Percentiles rank a stretch among this genome's conserved stretches.
Evolutionary conservation across 2,113 vertebrate genomes (phyloP).

Genomic region (Vicugna pacos): DNA sequence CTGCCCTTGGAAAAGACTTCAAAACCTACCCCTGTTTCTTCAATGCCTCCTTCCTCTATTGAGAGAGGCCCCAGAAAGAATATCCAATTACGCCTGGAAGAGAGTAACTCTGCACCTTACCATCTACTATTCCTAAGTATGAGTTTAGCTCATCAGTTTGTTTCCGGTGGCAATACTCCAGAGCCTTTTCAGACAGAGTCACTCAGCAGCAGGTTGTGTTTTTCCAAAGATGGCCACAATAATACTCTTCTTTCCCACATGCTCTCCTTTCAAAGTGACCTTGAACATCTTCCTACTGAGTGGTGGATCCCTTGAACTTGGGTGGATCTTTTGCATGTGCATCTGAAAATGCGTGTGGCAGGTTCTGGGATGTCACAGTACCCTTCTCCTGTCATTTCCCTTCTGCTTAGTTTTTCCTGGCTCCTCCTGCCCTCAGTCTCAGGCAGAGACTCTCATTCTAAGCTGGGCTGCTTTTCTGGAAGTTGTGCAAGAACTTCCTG

Average conservation of each 20-base stretch:
- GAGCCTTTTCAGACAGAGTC: not conserved
- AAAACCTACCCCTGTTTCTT: not conserved
- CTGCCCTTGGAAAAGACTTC: not conserved
- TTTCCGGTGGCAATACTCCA: not conserved
- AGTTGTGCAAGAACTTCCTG: not conserved
- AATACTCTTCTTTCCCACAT: not conserved
- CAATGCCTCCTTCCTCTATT: not conserved
- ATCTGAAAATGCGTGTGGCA: not conserved
- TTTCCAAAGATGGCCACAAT: not conserved
- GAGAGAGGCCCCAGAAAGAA: not conserved
- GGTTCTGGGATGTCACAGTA: not conserved
- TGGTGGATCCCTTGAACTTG: not conserved
- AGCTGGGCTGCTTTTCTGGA: conserved; percentile 22
- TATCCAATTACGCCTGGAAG: not conserved
- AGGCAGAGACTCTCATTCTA: not conserved
- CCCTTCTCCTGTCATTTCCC: not conserved
- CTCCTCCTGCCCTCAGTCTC: not conserved
- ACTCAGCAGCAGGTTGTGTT: not conserved
- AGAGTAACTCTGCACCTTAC: not conserved
- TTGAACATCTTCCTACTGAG: not conserved
- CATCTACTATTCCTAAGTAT: not conserved
- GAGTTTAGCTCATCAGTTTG: conserved; percentile 6
- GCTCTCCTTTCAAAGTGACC: not conserved
- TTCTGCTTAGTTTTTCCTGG: not conserved
- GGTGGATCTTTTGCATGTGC: not conserved